Evolutionary conservation across 2,888 invertebrate genomes (phyloP), one percentile per base, ranked within the genome.

Genomic region (Acanthoscelides obtectus): DNA sequence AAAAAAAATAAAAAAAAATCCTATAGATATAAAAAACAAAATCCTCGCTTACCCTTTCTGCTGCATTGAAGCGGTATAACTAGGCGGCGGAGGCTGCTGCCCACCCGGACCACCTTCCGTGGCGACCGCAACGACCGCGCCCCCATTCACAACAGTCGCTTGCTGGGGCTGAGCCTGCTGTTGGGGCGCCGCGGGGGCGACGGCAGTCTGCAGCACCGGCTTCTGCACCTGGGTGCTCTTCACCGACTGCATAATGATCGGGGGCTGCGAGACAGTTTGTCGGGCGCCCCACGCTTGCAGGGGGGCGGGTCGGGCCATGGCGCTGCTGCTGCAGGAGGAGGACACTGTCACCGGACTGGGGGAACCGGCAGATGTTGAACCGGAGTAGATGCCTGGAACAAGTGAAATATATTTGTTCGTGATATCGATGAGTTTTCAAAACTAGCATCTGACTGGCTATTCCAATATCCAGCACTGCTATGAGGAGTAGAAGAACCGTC

Each of bases 211-310:
- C 76, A 97, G 87, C 25, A 97, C 92, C 0, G 98, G 98, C 84
- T 97, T 98, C 83, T 96, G 96, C 64, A 96, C 97, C 85, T 97
- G 96, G 20, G 96, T 96, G 87, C 96, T 96, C 84, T 96, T 96
- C 20, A 98, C 98, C 27, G 96, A 95, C 84, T 97, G 97, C 96
- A 97, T 98, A 75, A 98, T 97, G 77, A 98, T 95, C 6, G 97
- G 96, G 69, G 96, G 94, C 81, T 96, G 96, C 21, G 96, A 93
- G 81, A 93, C 94, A 64, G 95, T 92, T 84, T 97, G 97, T 69
- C 94, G 88, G 71, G 95, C 94, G 72, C 93, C 92, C 92, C 96
- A 94, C 68, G 94, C 93, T 83, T 92, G 93, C 71, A 94, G 87
- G 2, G 96, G 94, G 75, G 94, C 93, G 3, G 95, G 94, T 76